These are phyloP conservation scores for Melanotaenia trifasciata DNA, from an alignment of 2,797 vertebrate genomes.

Conservation along the genomic window DNA sequence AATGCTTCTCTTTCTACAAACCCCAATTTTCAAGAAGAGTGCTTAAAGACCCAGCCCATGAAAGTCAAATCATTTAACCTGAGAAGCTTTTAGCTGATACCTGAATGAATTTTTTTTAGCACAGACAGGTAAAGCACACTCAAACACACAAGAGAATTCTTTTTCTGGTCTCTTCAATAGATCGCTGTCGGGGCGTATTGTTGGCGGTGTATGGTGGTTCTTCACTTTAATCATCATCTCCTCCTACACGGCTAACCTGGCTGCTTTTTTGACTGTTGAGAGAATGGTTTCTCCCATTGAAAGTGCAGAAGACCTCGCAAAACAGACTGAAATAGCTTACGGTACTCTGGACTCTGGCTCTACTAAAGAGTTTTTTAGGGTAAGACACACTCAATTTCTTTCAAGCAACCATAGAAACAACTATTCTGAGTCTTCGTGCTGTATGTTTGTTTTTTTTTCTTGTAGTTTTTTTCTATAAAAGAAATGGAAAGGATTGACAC, in stretches of 20 bases:
- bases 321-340: constrained; percentile 98
- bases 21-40: neutral
- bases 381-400: constrained; percentile 74
- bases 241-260: constrained; percentile 99
- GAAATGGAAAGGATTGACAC: neutral
- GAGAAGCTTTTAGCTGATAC: neutral
- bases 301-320: constrained; percentile 98
- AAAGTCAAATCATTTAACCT: neutral
- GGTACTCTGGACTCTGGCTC: constrained; percentile 98
- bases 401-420: neutral
- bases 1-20: neutral
- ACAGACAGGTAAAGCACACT: neutral
- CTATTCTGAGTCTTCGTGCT: neutral
- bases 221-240: constrained; percentile 99
- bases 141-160: neutral
- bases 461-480: neutral
- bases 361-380: constrained; percentile 99
- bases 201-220: constrained; percentile 99
- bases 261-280: constrained; percentile 99
- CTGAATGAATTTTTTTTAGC: neutral
- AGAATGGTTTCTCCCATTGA: constrained; percentile 99
- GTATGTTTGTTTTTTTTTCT: neutral
- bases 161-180: constrained; percentile 69
- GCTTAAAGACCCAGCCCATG: neutral
- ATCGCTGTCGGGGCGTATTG: constrained; percentile 98